These are phyloP conservation scores for Lineus longissimus DNA, from an alignment of 1,140 invertebrate genomes.

Conservation along the genomic window DNA sequence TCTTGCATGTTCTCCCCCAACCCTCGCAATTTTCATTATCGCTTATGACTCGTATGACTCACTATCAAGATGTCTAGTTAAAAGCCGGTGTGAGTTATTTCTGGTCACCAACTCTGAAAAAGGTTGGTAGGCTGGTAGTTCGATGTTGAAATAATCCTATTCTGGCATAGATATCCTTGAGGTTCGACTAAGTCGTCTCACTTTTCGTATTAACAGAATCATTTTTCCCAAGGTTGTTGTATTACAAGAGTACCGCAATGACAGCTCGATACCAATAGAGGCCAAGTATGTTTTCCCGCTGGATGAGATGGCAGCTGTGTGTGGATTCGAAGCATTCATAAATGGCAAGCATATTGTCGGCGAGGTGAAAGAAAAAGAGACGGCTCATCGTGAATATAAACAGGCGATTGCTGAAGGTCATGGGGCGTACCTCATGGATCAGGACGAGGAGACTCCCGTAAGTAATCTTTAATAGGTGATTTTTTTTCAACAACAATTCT, in stretches of 20 bases:
- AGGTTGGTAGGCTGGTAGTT: too few relatives aligned
- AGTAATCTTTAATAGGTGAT: constrained; percentile 33
- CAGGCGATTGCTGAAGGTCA: constrained; percentile 55
- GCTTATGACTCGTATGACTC: too few relatives aligned
- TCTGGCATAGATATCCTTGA: too few relatives aligned
- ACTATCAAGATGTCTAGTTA: too few relatives aligned
- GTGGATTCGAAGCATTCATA: constrained; percentile 55
- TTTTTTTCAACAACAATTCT: background rate
- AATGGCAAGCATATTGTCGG: constrained; percentile 54
- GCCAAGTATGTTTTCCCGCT: constrained; percentile 56
- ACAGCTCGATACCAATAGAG: constrained; percentile 41
- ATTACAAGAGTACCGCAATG: constrained; percentile 47
- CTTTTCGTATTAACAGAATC: too few relatives aligned
- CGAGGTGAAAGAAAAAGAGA: constrained; percentile 56
- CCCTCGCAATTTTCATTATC: too few relatives aligned
- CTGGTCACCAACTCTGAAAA: too few relatives aligned
- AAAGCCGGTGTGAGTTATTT: too few relatives aligned
- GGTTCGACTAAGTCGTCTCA: too few relatives aligned
- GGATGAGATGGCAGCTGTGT: constrained; percentile 52
- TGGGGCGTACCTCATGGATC: constrained; percentile 56
- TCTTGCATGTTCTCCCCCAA: too few relatives aligned
- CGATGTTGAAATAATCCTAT: too few relatives aligned
- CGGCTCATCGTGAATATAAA: constrained; percentile 53
- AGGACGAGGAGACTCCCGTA: constrained; percentile 54
- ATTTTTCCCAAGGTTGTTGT: constrained; percentile 44